Percentiles rank a stretch among this genome's conserved stretches.
phyloP scores from a whole-genome alignment of 53 echinoderm and acorn worm genomes.

The Paelopatides confundens region DNA sequence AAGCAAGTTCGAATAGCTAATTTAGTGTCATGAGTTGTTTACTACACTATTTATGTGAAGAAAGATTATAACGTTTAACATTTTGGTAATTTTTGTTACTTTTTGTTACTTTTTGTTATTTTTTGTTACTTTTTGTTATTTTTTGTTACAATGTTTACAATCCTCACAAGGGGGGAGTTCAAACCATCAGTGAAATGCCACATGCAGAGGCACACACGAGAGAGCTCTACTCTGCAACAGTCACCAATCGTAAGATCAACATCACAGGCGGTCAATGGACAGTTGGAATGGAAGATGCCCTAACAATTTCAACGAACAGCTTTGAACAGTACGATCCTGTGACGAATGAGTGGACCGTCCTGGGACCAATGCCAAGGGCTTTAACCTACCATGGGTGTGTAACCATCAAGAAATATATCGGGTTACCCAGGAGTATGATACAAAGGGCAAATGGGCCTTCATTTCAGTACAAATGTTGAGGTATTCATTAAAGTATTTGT shows the following conservation, averaged over 20 bases:
- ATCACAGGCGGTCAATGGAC: conserved; percentile 97
- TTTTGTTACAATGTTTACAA: conserved; percentile 74
- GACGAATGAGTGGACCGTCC: conserved; percentile 96
- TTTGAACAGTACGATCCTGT: conserved; percentile 97
- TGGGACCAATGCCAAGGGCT: conserved; percentile 94
- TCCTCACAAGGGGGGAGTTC: conserved; percentile 89
- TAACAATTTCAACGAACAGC: conserved; percentile 95
- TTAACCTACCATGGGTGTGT: conserved; percentile 95
- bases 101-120: neutral
- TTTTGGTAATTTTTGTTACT: neutral
- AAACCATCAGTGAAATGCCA: conserved; percentile 86
- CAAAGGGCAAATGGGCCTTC: conserved; percentile 38
- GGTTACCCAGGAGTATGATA: conserved; percentile 75
- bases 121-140: neutral
- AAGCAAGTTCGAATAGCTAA: too few species aligned
- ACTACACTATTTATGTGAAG: too few species aligned
- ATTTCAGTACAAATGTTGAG: conserved; percentile 43
- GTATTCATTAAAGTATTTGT: too few species aligned
- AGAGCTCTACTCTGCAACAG: conserved; percentile 96
- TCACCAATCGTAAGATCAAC: conserved; percentile 95
- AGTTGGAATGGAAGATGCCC: conserved; percentile 88
- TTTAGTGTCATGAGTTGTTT: too few species aligned
- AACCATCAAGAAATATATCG: conserved; percentile 95
- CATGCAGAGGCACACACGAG: conserved; percentile 96
- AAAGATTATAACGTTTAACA: too few species aligned